Percentiles rank a stretch among this genome's conserved stretches.
These are phyloP conservation scores for Argyresthia albistria DNA, from an alignment of 2,888 invertebrate species.

Conservation along the genomic window DNA sequence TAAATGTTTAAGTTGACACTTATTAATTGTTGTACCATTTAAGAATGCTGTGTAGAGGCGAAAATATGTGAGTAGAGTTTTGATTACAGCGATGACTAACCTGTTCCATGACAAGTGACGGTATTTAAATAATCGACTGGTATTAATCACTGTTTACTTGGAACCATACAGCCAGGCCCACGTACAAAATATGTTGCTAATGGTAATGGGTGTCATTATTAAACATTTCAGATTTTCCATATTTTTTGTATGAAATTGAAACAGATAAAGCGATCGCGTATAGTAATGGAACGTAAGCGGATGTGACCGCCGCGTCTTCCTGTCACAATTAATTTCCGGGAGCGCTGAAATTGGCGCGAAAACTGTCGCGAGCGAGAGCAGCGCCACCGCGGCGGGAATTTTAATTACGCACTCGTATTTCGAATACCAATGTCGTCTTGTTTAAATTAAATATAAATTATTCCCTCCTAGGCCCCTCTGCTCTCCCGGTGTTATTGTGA, in stretches of 20 bases:
- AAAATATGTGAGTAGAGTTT: conserved; percentile 28
- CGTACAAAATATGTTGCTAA: not conserved
- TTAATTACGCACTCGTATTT: conserved; percentile 72
- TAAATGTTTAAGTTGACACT: conserved; percentile 57
- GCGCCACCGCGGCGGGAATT: conserved; percentile 65
- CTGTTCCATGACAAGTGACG: conserved; percentile 45
- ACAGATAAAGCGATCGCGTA: conserved; percentile 38
- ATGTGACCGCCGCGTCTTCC: conserved; percentile 70
- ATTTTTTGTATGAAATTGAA: not conserved
- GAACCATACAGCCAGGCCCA: too few species aligned
- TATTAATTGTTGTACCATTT: conserved; percentile 53
- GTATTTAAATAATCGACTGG: conserved; percentile 43
- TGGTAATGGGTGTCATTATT: not conserved
- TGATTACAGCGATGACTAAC: conserved; percentile 38
- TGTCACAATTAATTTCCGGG: conserved; percentile 73
- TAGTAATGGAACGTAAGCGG: conserved; percentile 61
- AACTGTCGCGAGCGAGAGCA: conserved; percentile 58
- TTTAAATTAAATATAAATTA: conserved; percentile 74
- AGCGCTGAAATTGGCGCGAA: conserved; percentile 73
- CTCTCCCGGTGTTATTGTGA: conserved; percentile 48
- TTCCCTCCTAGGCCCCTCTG: conserved; percentile 64
- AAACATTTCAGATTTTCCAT: not conserved
- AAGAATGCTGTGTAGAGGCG: conserved; percentile 43
- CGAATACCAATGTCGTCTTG: conserved; percentile 73
- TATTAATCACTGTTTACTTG: conserved; percentile 32